phyloP scores from a whole-genome alignment of 2,888 invertebrate genomes.

The Aelia acuminata region DNA sequence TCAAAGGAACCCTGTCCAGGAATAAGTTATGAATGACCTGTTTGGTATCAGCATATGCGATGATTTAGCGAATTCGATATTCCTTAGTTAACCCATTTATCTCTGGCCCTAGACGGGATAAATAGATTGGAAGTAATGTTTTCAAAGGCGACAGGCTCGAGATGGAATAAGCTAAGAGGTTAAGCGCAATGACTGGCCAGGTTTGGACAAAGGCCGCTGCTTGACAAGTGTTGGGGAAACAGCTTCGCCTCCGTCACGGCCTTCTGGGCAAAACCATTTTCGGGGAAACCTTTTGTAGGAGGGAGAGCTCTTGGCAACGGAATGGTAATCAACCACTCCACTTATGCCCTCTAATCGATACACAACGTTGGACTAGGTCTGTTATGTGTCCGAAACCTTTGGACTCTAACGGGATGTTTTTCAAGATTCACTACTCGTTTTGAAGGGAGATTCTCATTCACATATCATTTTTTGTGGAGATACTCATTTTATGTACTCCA shows the following conservation, averaged over 20 bases:
- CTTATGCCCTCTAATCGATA: neutral
- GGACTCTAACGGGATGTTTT: neutral
- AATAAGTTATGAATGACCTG: constrained; percentile 19
- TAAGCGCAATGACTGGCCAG: constrained; percentile 29
- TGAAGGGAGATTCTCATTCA: neutral
- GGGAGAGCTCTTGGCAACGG: neutral
- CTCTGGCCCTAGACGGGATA: neutral
- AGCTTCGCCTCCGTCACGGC: neutral
- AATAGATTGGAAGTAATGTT: constrained; percentile 45
- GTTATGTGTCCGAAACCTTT: neutral
- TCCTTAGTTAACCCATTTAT: constrained; percentile 42
- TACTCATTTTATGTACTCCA: too few relatives aligned
- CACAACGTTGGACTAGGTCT: neutral
- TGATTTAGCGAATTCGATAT: constrained; percentile 6
- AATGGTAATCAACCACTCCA: constrained; percentile 31
- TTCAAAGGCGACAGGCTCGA: constrained; percentile 19
- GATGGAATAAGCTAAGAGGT: constrained; percentile 54
- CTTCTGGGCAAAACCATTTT: constrained; percentile 39
- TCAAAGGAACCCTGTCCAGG: neutral
- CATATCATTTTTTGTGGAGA: too few relatives aligned
- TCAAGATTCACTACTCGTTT: too few relatives aligned
- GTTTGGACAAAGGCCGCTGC: constrained; percentile 19
- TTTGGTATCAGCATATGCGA: constrained; percentile 21
- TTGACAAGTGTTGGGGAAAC: constrained; percentile 58
- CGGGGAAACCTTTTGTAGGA: constrained; percentile 48